Percentiles rank a stretch among this genome's conserved stretches.
phyloP scores from a whole-genome alignment of 2,888 invertebrate genomes.

The Caenorhabditis virilis region DNA sequence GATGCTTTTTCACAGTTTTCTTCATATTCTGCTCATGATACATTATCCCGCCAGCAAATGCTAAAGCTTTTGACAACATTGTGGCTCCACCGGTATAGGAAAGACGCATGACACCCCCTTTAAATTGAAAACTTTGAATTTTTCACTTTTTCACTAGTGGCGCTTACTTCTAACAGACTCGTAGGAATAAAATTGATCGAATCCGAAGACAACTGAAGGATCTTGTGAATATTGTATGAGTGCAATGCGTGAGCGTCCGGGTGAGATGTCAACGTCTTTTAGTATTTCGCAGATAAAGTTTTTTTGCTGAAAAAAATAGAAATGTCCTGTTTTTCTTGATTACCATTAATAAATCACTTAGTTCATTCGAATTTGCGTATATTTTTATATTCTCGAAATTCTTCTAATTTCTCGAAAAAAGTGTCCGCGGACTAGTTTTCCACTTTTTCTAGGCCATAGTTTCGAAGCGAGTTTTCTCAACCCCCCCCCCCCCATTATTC shows the following conservation, averaged over 20 bases:
- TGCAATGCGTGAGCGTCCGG: constrained; percentile 59
- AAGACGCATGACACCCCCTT: constrained; percentile 59
- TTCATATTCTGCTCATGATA: constrained; percentile 65
- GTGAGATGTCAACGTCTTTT: constrained; percentile 60
- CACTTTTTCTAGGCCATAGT: too few species aligned
- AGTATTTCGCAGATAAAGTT: constrained; percentile 48
- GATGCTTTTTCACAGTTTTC: constrained; percentile 45
- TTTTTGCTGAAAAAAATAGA: constrained; percentile 48
- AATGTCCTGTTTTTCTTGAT: too few species aligned
- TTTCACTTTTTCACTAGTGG: neutral
- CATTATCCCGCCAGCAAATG: constrained; percentile 62
- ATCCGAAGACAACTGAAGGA: constrained; percentile 63
- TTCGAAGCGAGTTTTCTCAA: too few species aligned
- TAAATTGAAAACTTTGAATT: constrained; percentile 8
- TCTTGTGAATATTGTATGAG: constrained; percentile 59
- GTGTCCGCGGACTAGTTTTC: too few species aligned
- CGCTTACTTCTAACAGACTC: constrained; percentile 48
- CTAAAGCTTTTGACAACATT: constrained; percentile 63
- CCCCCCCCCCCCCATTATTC: too few species aligned
- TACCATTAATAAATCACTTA: too few species aligned
- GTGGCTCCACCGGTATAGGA: constrained; percentile 66
- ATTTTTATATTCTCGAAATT: too few species aligned
- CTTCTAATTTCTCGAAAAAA: too few species aligned
- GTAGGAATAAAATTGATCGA: constrained; percentile 60
- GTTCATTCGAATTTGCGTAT: too few species aligned